These are phyloP conservation scores for Ceratoteleas bidentatus DNA, from an alignment of 1,140 invertebrate species.

Conservation along the genomic window DNA sequence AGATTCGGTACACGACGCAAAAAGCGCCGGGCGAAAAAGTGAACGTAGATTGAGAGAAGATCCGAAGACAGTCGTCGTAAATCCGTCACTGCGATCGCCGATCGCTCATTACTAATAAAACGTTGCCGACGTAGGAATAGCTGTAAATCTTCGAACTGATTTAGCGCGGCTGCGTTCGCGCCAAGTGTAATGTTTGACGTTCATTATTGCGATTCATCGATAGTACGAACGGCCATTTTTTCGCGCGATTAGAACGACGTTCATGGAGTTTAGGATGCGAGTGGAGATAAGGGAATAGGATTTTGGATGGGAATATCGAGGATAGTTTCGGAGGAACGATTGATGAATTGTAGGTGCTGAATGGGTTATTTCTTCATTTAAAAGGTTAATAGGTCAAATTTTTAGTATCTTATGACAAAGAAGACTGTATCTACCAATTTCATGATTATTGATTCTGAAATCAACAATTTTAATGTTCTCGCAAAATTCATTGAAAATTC, in stretches of 20 bases:
- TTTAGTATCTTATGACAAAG: too few relatives aligned
- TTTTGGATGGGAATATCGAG: too few relatives aligned
- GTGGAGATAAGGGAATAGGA: too few relatives aligned
- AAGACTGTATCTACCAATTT: too few relatives aligned
- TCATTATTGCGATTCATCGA: conserved; percentile 36
- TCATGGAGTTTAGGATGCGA: background rate
- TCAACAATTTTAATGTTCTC: too few relatives aligned
- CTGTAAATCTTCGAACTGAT: conserved; percentile 47
- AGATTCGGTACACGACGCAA: conserved; percentile 29
- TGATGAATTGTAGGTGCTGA: too few relatives aligned
- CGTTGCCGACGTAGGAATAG: conserved; percentile 54
- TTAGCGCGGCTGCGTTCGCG: conserved; percentile 22
- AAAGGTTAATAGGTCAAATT: too few relatives aligned
- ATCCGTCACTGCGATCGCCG: conserved; percentile 71
- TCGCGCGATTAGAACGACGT: conserved; percentile 11
- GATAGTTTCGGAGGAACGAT: too few relatives aligned
- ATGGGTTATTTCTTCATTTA: too few relatives aligned
- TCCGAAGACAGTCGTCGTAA: conserved; percentile 68
- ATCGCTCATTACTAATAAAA: conserved; percentile 72
- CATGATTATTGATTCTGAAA: too few relatives aligned
- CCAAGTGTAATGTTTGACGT: conserved; percentile 40
- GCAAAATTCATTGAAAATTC: too few relatives aligned
- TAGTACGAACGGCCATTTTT: background rate
- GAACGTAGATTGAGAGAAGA: conserved; percentile 49
- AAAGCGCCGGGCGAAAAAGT: conserved; percentile 46